Evolutionary conservation across 2,797 vertebrate genomes (phyloP).

Genomic region (Yasuhikotakia modesta): DNA sequence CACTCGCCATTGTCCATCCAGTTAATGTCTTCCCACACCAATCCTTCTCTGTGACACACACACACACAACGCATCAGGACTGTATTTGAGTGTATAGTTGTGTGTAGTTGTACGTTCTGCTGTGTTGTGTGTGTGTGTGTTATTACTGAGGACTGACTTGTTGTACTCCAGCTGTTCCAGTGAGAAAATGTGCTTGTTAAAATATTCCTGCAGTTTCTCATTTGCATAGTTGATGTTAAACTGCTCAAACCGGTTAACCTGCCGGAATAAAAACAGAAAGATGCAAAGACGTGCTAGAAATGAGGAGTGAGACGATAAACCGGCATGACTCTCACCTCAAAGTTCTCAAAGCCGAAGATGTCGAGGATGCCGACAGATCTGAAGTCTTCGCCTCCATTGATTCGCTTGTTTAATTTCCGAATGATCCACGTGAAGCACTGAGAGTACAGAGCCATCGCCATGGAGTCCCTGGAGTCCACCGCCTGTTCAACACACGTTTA

Average conservation of each 20-base stretch:
- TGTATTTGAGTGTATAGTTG: no score
- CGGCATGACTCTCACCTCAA: slow-evolving; percentile 78
- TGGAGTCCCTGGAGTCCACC: slow-evolving; percentile 92
- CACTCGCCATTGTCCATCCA: slow-evolving; percentile 99
- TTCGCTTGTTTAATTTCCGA: slow-evolving; percentile 88
- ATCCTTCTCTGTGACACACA: slow-evolving; percentile 81
- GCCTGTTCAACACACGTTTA: slow-evolving; percentile 74
- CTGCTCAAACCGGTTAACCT: slow-evolving; percentile 97
- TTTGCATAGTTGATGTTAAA: slow-evolving; percentile 99
- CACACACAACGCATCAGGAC: background rate
- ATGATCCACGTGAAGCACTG: slow-evolving; percentile 97
- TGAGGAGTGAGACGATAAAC: background rate
- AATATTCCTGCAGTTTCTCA: slow-evolving; percentile 98
- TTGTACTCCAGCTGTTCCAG: slow-evolving; percentile 97
- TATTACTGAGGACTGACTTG: slow-evolving; percentile 70
- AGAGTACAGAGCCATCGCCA: slow-evolving; percentile 98
- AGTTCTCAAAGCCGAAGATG: slow-evolving; percentile 99
- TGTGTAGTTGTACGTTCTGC: background rate
- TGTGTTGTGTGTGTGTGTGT: background rate
- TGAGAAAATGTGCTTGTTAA: slow-evolving; percentile 98
- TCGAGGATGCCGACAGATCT: slow-evolving; percentile 95
- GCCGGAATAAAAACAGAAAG: slow-evolving; percentile 16
- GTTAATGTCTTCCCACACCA: slow-evolving; percentile 92
- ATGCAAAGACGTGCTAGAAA: no score
- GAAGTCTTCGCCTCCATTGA: slow-evolving; percentile 91